These are phyloP conservation scores for Hippocampus barbouri DNA, from an alignment of 2,113 vertebrate genomes.

Conservation along the genomic window DNA sequence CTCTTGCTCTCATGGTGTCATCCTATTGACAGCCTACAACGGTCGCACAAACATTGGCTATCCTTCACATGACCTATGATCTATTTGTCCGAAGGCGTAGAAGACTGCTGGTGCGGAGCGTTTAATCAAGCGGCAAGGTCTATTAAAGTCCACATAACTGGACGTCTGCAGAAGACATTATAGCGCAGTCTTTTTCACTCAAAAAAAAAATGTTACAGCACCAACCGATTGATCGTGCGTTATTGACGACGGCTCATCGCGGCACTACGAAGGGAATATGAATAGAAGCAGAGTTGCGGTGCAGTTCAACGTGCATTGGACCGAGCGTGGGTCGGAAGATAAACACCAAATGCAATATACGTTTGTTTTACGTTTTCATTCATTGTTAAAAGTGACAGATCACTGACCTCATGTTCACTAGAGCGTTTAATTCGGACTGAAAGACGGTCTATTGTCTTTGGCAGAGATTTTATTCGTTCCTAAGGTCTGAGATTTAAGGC, in stretches of 20 bases:
- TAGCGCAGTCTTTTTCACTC: not conserved
- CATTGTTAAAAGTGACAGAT: not conserved
- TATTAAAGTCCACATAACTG: not conserved
- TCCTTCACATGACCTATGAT: not conserved
- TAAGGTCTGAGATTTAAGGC: constrained; percentile 14
- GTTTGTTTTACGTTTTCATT: not conserved
- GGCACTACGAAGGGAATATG: constrained; percentile 14
- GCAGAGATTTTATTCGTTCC: constrained; percentile 4
- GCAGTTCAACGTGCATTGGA: not conserved
- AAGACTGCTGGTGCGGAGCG: too few species aligned
- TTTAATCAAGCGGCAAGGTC: not conserved
- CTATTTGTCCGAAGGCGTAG: too few species aligned
- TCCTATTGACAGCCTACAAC: not conserved
- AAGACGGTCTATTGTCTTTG: constrained; percentile 4
- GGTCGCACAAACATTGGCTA: not conserved
- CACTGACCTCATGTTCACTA: not conserved
- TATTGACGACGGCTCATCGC: constrained; percentile 34
- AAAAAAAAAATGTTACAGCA: not conserved
- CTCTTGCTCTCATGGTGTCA: too few species aligned
- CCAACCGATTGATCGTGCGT: constrained; percentile 21
- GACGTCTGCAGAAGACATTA: not conserved
- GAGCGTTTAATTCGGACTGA: not conserved
- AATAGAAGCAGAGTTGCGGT: constrained; percentile 9
- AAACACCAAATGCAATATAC: not conserved
- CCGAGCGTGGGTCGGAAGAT: not conserved